Evolutionary conservation across 2,888 invertebrate genomes (phyloP).

Genomic region (Oscheius sp.): DNA sequence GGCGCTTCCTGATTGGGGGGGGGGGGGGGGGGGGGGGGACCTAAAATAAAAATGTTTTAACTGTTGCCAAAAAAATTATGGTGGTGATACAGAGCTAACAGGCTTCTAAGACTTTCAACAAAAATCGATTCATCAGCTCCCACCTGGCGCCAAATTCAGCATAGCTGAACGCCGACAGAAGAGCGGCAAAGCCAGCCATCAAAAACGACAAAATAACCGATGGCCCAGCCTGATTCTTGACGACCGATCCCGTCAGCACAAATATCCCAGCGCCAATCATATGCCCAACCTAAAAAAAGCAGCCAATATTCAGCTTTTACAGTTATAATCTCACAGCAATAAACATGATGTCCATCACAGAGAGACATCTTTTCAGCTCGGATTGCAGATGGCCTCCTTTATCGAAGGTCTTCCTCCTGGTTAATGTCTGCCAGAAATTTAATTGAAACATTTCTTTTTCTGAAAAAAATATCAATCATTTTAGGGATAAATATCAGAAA

Average conservation of each 20-base stretch:
- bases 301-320: no score
- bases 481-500: background rate
- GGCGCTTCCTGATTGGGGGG: no score
- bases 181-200: slow-evolving; percentile 85
- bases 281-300: no score
- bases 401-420: slow-evolving; percentile 26
- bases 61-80: no score
- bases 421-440: slow-evolving; percentile 2
- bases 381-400: slow-evolving; percentile 33
- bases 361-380: slow-evolving; percentile 42
- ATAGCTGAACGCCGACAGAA: slow-evolving; percentile 81
- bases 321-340: no score
- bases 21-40: no score
- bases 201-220: slow-evolving; percentile 83
- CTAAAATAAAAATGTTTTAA: no score
- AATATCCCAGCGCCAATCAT: slow-evolving; percentile 56
- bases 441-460: slow-evolving; percentile 3
- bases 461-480: no score
- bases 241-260: slow-evolving; percentile 78
- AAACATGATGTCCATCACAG: slow-evolving; percentile 45
- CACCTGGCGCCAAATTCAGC: slow-evolving; percentile 72
- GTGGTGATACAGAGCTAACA: no score
- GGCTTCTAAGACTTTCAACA: background rate
- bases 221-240: slow-evolving; percentile 85
- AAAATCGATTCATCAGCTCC: background rate